Percentiles rank a stretch among this genome's conserved stretches.
phyloP scores from a whole-genome alignment of 1,140 invertebrate genomes.

The Trichogramma pretiosum region DNA sequence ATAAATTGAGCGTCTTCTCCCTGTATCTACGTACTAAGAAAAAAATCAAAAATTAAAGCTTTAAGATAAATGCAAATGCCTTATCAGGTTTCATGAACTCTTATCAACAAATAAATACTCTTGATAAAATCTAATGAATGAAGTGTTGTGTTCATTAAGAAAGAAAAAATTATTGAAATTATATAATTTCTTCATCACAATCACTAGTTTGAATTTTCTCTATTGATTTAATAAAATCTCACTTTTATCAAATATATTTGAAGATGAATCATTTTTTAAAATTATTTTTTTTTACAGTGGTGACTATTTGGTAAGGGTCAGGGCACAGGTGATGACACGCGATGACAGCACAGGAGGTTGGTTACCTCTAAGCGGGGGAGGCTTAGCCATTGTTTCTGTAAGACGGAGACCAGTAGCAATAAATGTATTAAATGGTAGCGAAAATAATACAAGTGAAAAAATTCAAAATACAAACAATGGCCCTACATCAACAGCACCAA shows the following conservation, averaged over 20 bases:
- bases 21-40: neutral
- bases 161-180: neutral
- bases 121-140: conserved; percentile 9
- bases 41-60: neutral
- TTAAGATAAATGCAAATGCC: conserved; percentile 1
- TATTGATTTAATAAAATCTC: neutral
- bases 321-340: conserved; percentile 95
- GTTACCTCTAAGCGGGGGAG: conserved; percentile 88
- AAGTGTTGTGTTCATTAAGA: neutral
- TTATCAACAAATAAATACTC: conserved; percentile 13
- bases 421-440: conserved; percentile 22
- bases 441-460: conserved; percentile 28
- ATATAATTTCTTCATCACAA: neutral
- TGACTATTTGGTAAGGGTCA: conserved; percentile 87
- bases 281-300: conserved; percentile 55
- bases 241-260: neutral
- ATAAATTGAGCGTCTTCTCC: neutral
- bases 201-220: neutral
- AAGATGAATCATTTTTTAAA: too few species aligned
- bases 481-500: conserved; percentile 31
- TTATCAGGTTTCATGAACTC: conserved; percentile 10
- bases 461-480: conserved; percentile 21
- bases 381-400: conserved; percentile 84
- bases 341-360: conserved; percentile 94
- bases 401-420: conserved; percentile 53